phyloP scores from a whole-genome alignment of 2,113 vertebrate genomes.

The Onychostruthus taczanowskii region DNA sequence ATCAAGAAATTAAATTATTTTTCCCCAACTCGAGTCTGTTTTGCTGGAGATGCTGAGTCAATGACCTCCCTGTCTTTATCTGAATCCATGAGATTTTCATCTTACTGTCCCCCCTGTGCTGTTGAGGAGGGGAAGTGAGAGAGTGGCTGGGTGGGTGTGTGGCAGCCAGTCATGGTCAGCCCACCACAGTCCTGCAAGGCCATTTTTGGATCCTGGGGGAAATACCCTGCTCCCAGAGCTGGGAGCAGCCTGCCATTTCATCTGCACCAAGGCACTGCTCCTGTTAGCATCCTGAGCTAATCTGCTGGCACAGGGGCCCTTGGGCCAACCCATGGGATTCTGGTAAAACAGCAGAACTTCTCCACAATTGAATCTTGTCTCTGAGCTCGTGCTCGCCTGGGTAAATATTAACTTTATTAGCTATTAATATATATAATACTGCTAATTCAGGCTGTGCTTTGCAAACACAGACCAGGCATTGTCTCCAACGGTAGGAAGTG shows the following conservation, averaged over 20 bases:
- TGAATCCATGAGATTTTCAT: not conserved
- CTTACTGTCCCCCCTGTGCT: not conserved
- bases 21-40: rapidly evolving
- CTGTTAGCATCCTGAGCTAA: not conserved
- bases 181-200: not conserved
- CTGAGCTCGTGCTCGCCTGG: not conserved
- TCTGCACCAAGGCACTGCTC: not conserved
- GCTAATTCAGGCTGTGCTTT: not conserved
- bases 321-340: not conserved
- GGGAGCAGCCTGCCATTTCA: not conserved
- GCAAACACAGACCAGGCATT: not conserved
- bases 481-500: not conserved
- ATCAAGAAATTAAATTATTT: not conserved
- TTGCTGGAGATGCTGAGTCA: not conserved
- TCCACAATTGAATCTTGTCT: not conserved
- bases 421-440: not conserved
- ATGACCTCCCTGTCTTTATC: not conserved
- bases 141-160: not conserved
- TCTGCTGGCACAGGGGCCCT: not conserved
- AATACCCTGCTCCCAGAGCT: not conserved
- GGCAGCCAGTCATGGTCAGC: not conserved
- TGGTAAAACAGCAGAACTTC: not conserved
- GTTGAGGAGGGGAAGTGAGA: not conserved
- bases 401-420: not conserved
- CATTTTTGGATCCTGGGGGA: not conserved